Base-by-base conservation (phyloP, 2,888 invertebrate species). In the Malacosoma neustria region DNA sequence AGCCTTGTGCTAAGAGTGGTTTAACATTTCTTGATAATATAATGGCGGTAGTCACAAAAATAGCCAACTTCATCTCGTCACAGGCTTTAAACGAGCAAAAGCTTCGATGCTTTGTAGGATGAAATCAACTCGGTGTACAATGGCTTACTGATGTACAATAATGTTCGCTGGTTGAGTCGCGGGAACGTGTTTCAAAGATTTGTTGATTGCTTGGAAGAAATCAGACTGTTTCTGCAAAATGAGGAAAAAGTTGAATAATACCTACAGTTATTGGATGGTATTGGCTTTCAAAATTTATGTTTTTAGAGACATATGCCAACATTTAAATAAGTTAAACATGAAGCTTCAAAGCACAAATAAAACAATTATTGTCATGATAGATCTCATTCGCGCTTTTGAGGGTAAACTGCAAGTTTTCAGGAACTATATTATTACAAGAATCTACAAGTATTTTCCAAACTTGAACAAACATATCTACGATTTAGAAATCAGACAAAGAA, bases 51-150 rank as follows among this genome's bases (percentile, higher is more conserved):
- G 53, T 49, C 30, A 51, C 48, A 35, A 51, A 54, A 49, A 49
- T 49, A 43, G 43, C 45, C 42, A 49, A 49, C 43, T 41, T 47
- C 40, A 49, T 47, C 38, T 52, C 49, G 35, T 39, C 52, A 32
- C 51, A 47, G 42, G 51, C 52, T 52, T 46, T 54, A 52, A 52
- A 54, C 46, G 54, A 55, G 45, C 45, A 53, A 49, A 47, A 52
- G 38, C n/a, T 57, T 55, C 43, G 45, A 45, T 40, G 48, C 43
- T 43, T 51, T 57, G 45, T 50, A 54, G 46, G 45, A 46, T 40
- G 54, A 57, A 48, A 54, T 57, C 39, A 50, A 49, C 44, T 56
- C 52, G 15, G 45, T 49, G 45, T 54, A 49, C 40, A 51, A 48
- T 46, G 38, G 50, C 42, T 47, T 50, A 47, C 49, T 57, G 42